phyloP scores from a whole-genome alignment of 1,140 invertebrate genomes.

The Teleogryllus occipitalis region DNA sequence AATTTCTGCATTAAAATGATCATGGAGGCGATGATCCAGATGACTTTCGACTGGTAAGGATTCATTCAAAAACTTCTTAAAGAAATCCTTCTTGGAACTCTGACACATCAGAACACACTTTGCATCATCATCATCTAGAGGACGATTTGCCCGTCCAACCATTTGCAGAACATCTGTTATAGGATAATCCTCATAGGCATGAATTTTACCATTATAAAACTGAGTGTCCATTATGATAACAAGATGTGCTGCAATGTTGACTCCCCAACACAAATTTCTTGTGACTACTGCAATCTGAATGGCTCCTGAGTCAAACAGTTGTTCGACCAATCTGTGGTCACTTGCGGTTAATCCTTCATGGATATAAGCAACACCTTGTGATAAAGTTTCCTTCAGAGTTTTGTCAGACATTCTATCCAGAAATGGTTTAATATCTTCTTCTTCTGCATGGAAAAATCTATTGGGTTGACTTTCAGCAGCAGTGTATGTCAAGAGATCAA shows the following conservation, averaged over 20 bases:
- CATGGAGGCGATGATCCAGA: constrained; percentile 92
- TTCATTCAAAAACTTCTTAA: constrained; percentile 97
- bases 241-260: constrained; percentile 81
- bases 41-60: constrained; percentile 96
- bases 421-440: constrained; percentile 81
- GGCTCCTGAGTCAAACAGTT: constrained; percentile 86
- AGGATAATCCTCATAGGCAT: constrained; percentile 94
- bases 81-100: constrained; percentile 96
- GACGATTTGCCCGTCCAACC: constrained; percentile 87
- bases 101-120: constrained; percentile 97
- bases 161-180: constrained; percentile 97
- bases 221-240: constrained; percentile 98
- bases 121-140: constrained; percentile 83
- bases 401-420: constrained; percentile 81
- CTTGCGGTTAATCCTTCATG: constrained; percentile 83
- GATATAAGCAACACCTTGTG: constrained; percentile 92
- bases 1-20: constrained; percentile 99
- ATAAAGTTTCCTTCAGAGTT: constrained; percentile 75
- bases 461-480: constrained; percentile 77
- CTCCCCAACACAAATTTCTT: constrained; percentile 83
- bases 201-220: constrained; percentile 90
- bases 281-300: constrained; percentile 92
- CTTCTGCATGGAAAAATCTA: constrained; percentile 81
- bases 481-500: constrained; percentile 89
- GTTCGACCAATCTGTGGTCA: constrained; percentile 84